A percentile compares a stretch with the other conserved stretches of the same genome.
phyloP scores from a whole-genome alignment of 2,888 invertebrate genomes.

The Odontocerum albicorne region DNA sequence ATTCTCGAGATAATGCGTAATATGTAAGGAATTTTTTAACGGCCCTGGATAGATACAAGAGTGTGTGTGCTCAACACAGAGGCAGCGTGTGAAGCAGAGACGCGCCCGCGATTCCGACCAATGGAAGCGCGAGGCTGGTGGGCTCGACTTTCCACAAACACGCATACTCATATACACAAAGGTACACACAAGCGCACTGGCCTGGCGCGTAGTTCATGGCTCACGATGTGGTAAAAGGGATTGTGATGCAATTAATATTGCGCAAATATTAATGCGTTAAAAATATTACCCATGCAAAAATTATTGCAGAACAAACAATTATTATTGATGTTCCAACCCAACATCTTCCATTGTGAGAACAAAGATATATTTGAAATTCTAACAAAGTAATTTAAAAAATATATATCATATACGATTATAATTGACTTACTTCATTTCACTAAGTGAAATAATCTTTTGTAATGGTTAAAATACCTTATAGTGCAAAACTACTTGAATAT shows the following conservation, averaged over 20 bases:
- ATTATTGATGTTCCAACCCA: too few relatives aligned
- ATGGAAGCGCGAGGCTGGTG: constrained; percentile 23
- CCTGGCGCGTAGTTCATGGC: neutral
- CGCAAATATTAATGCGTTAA: too few relatives aligned
- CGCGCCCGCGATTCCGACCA: constrained; percentile 29
- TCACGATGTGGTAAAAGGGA: constrained; percentile 2
- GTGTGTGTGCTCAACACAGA: constrained; percentile 15
- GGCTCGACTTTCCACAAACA: constrained; percentile 29
- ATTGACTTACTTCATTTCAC: neutral
- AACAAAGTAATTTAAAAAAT: neutral
- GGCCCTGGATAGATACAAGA: too few relatives aligned
- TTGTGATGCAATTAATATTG: too few relatives aligned
- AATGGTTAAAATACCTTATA: too few relatives aligned
- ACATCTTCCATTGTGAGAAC: too few relatives aligned
- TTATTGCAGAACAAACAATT: too few relatives aligned
- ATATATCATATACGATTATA: neutral
- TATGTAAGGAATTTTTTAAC: too few relatives aligned
- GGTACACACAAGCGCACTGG: neutral
- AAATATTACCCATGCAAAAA: too few relatives aligned
- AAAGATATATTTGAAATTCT: neutral
- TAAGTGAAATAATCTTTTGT: too few relatives aligned
- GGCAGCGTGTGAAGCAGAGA: constrained; percentile 19
- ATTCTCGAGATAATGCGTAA: too few relatives aligned
- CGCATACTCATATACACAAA: neutral
- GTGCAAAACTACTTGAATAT: too few relatives aligned